Evolutionary conservation across 2,797 vertebrate genomes (phyloP), one percentile per base, ranked within the genome.

Genomic region (Acrocephalus scirpaceus): DNA sequence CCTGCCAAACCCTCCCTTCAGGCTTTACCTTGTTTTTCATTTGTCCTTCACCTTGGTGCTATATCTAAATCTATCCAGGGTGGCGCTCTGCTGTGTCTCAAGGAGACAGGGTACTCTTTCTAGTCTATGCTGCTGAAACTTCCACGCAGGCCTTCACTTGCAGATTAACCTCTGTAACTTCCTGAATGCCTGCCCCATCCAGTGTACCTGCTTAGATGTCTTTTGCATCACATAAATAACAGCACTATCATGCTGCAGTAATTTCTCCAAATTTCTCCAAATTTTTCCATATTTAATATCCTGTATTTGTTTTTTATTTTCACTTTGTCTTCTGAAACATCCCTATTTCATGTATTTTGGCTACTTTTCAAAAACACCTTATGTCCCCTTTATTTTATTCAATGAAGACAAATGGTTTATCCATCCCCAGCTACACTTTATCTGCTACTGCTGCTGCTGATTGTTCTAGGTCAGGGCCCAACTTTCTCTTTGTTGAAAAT

Each of bases 101-200:
- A 29, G 38, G 58, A 57, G n/a, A 25, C 2, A 57, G 21, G 9
- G 21, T 67, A 9, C 27, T 78, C 16, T 61, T 89, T 61, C 29
- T 19, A 50, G 22, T 91, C 34, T 23, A 27, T 0, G 0, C 14
- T 38, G 23, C 1, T 10, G 29, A 64, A 77, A 75, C 21, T 74
- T 81, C 38, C 38, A 25, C 5, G 12, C 7, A 26, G 38, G 10
- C 19, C 14, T 38, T 23, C 38, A 53, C 5, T 8, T 75, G 36
- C 29, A 72, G 44, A 16, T 56, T 36, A 50, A 64, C 8, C 58
- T 82, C 56, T 76, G 6, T 38, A 51, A 57, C 44, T 70, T 90
- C 21, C 32, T 1, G 2, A 76, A 40, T 2, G 4, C 18, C 17
- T 73, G 12, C 5, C 9, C 18, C 4, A 20, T 34, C 9, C 32